A percentile compares a stretch with the other conserved stretches of the same genome.
Evolutionary conservation across 2,888 invertebrate species (phyloP).

Genomic region (Eudasyphora cyanicolor): DNA sequence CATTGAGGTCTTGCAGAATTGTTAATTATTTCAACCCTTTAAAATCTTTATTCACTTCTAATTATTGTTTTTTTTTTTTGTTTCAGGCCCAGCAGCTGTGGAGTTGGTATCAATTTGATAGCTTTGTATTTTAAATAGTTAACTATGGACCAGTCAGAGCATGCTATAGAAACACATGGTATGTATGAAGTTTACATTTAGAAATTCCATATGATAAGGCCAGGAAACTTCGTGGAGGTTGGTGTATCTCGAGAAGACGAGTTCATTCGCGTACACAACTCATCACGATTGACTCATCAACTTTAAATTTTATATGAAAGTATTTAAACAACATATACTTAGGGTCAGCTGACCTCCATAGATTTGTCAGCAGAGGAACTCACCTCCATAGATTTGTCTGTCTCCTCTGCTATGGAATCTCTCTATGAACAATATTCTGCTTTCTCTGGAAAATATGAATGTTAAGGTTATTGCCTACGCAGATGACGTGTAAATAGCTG

Average conservation of each 20-base stretch:
- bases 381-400: not conserved
- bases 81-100: not conserved
- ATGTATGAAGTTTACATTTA: slow-evolving; percentile 56
- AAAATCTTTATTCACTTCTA: too few species aligned
- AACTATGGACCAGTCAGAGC: slow-evolving; percentile 77
- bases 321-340: not conserved
- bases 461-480: too few species aligned
- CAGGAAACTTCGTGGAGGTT: not conserved
- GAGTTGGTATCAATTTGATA: not conserved
- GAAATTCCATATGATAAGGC: not conserved
- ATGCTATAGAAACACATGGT: slow-evolving; percentile 75
- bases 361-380: too few species aligned
- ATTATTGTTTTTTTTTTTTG: too few species aligned
- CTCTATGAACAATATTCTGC: too few species aligned
- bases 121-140: not conserved
- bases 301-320: not conserved
- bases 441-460: too few species aligned
- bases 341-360: too few species aligned
- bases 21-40: too few species aligned
- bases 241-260: not conserved
- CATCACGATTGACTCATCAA: too few species aligned
- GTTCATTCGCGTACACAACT: not conserved
- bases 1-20: too few species aligned
- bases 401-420: not conserved
- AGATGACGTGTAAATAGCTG: too few species aligned